Evolutionary conservation across 2,888 invertebrate genomes (phyloP), one percentile per base, ranked within the genome.

Genomic region (Philopedon plagiatum): DNA sequence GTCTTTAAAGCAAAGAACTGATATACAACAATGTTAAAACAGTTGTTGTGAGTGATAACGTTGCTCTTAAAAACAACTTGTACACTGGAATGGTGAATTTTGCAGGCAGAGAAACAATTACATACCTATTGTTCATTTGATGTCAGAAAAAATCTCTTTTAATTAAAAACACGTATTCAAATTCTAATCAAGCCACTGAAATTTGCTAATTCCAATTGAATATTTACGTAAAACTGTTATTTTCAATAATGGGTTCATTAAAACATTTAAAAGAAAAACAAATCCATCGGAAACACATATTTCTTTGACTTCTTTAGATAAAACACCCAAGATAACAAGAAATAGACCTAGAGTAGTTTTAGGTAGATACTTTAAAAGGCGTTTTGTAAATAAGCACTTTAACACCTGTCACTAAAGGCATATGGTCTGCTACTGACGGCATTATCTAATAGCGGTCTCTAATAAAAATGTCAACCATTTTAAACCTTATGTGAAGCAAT

Each of bases 321-420:
- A 54, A 54, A 15, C 18, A 54, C 29, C 9, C 15, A 29, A 54
- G 29, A 29, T 54, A 54, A 54, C 51, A 18, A 29, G 1, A n/a
- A 8, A 29, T 29, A 18, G 13, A 26, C 18, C 29, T 18, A 29
- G 5, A 29, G 9, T 54, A 29, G 51, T 46, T 46, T 21, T 26
- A 5, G 13, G 13, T 15, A 29, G 51, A 18, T 54, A 29, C 29
- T 54, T 32, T 54, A 54, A 64, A 61, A 64, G 56, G 39, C 41
- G 41, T 64, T 64, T 64, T 54, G 39, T 62, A 62, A 29, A 49
- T 49, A 18, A 41, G 13, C 39, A 23, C 15, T 23, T 8, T 37
- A 39, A 54, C 64, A 64, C 64, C 64, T 64, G 64, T 64, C 64
- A 39, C 26, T 64, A 37, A 54, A 54, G 51, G 29, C 51, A 54